Percentiles rank a stretch among this genome's conserved stretches.
phyloP scores from a whole-genome alignment of 2,888 invertebrate species.

The Malacosoma neustria region DNA sequence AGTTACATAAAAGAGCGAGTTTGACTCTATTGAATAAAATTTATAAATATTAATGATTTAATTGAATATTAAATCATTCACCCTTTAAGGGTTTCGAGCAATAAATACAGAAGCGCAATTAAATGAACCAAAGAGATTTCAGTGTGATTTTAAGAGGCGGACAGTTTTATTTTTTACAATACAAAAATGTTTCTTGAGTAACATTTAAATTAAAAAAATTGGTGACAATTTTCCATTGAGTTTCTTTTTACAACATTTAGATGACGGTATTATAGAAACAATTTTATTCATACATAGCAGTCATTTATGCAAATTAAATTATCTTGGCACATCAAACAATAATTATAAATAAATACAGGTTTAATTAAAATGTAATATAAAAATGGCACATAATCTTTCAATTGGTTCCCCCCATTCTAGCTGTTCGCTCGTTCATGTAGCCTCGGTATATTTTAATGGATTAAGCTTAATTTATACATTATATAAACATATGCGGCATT shows the following conservation, averaged over 20 bases:
- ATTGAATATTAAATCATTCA: neutral
- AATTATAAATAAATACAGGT: neutral
- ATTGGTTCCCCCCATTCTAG: neutral
- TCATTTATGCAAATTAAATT: no score
- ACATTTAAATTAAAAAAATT: no score
- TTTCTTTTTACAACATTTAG: no score
- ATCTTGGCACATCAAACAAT: neutral
- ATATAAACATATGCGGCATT: no score
- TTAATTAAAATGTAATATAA: neutral
- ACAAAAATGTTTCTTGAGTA: no score
- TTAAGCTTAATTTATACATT: no score
- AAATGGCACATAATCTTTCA: neutral
- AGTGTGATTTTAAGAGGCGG: no score
- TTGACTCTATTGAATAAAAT: neutral
- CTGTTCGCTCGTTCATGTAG: conserved; percentile 5
- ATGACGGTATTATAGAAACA: no score
- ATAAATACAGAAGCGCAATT: neutral
- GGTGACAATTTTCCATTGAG: no score
- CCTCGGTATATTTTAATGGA: neutral
- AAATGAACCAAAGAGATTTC: neutral
- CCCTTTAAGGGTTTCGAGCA: neutral
- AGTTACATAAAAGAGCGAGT: conserved; percentile 21
- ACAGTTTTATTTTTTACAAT: no score
- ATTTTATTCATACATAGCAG: no score
- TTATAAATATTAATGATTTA: no score